Evolutionary conservation across 2,797 vertebrate genomes (phyloP).

Genomic region (Ptychobarbus kaznakovi): DNA sequence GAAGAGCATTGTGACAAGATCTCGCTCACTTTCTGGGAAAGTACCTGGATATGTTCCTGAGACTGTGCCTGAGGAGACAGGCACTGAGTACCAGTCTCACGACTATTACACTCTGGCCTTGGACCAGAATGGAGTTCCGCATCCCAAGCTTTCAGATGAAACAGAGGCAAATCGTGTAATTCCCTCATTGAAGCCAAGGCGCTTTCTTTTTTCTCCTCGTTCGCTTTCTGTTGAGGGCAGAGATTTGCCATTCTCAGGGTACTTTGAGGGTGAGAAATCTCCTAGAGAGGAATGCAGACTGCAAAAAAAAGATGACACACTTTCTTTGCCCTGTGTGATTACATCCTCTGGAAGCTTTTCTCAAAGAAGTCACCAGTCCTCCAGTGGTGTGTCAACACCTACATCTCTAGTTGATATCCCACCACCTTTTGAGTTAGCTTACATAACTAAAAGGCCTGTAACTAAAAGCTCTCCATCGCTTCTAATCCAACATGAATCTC

Average conservation of each 20-base stretch:
- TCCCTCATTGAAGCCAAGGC: constrained; percentile 82
- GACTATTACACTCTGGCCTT: constrained; percentile 78
- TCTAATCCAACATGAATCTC: constrained; percentile 86
- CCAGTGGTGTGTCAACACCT: constrained; percentile 90
- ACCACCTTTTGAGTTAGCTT: constrained; percentile 95
- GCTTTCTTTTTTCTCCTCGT: constrained; percentile 87
- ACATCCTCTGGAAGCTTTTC: constrained; percentile 95
- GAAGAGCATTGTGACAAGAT: constrained; percentile 85
- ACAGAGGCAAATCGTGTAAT: constrained; percentile 72
- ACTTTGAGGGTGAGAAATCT: constrained; percentile 76
- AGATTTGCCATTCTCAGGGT: constrained; percentile 77
- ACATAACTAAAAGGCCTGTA: constrained; percentile 95
- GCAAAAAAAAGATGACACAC: constrained; percentile 85
- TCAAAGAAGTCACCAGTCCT: constrained; percentile 86
- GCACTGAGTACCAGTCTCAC: constrained; percentile 80
- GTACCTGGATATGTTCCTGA: constrained; percentile 91
- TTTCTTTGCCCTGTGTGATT: constrained; percentile 90
- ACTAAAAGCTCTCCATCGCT: constrained; percentile 97
- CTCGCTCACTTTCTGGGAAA: constrained; percentile 94
- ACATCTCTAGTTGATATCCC: constrained; percentile 94
- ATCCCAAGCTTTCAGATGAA: constrained; percentile 72
- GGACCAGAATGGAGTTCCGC: constrained; percentile 71
- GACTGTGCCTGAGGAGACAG: constrained; percentile 94
- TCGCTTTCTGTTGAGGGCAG: constrained; percentile 88
- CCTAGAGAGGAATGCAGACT: constrained; percentile 77